Evolutionary conservation across 2,113 vertebrate species (phyloP).

Genomic region (Barnardius zonarius): DNA sequence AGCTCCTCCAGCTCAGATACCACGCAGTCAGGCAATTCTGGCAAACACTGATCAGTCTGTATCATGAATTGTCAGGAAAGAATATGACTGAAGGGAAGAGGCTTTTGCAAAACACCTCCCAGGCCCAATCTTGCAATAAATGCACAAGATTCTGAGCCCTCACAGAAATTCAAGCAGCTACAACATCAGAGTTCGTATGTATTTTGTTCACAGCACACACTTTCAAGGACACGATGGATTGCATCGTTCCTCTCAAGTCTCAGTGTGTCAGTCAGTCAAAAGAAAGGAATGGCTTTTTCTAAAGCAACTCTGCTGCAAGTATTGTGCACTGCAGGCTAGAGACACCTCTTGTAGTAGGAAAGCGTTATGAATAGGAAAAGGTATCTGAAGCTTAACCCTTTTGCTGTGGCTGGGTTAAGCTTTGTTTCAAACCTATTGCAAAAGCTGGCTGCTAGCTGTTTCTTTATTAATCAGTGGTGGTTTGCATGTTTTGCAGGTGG

Average conservation of each 20-base stretch:
- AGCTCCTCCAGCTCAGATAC: not conserved
- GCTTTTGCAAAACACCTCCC: not conserved
- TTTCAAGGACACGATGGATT: accelerated
- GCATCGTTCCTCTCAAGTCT: not conserved
- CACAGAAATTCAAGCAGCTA: not conserved
- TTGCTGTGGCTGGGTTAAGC: not conserved
- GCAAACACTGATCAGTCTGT: not conserved
- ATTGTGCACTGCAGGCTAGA: not conserved
- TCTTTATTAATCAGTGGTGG: not conserved
- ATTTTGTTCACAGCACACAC: not conserved
- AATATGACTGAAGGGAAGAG: not conserved
- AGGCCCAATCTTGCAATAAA: not conserved
- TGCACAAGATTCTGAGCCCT: not conserved
- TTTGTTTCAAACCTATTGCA: not conserved
- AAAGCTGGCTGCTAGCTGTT: not conserved
- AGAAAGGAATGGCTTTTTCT: not conserved
- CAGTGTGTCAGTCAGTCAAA: not conserved
- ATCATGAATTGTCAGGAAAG: not conserved
- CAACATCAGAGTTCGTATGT: not conserved
- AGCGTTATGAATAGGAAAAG: not conserved
- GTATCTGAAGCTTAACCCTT: not conserved
- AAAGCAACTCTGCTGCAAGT: not conserved
- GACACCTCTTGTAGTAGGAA: accelerated
- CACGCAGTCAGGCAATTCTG: not conserved
- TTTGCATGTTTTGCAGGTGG: not conserved